Conservation (phyloP, 1,140 invertebrate species). For the Drosophila dunni region DNA sequence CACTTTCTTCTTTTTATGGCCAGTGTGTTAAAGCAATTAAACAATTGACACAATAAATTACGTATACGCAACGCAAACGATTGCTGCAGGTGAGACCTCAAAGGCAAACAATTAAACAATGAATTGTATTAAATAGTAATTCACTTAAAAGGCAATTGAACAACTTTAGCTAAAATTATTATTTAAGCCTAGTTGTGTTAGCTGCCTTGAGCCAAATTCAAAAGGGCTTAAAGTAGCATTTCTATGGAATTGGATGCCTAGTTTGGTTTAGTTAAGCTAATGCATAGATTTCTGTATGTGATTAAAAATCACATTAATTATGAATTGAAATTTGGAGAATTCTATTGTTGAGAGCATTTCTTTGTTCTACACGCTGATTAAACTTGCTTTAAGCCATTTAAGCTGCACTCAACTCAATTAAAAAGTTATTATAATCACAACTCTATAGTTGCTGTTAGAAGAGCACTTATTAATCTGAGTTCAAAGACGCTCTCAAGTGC, state of each 20-base stretch:
- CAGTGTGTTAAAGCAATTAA: slow-evolving; percentile 3
- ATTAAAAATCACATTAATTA: too few relatives aligned
- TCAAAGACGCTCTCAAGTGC: too few relatives aligned
- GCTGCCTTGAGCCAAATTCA: not conserved
- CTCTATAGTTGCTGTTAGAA: too few relatives aligned
- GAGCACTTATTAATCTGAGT: too few relatives aligned
- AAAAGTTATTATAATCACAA: too few relatives aligned
- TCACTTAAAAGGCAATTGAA: not conserved
- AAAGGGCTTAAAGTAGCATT: not conserved
- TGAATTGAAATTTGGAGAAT: too few relatives aligned
- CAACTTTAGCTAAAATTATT: not conserved
- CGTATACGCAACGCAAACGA: not conserved
- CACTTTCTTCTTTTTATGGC: not conserved
- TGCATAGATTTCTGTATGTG: too few relatives aligned
- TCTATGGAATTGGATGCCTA: slow-evolving; percentile 1
- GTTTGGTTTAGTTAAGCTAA: too few relatives aligned
- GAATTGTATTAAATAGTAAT: not conserved
- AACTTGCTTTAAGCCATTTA: too few relatives aligned
- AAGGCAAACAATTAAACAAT: not conserved
- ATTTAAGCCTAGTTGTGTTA: not conserved
- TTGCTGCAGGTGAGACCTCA: slow-evolving; percentile 5
- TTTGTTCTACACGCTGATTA: too few relatives aligned
- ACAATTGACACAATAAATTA: not conserved
- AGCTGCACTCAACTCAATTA: too few relatives aligned
- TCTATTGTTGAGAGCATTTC: too few relatives aligned